Conservation (phyloP, 1,140 invertebrate species). For the Riptortus pedestris region DNA sequence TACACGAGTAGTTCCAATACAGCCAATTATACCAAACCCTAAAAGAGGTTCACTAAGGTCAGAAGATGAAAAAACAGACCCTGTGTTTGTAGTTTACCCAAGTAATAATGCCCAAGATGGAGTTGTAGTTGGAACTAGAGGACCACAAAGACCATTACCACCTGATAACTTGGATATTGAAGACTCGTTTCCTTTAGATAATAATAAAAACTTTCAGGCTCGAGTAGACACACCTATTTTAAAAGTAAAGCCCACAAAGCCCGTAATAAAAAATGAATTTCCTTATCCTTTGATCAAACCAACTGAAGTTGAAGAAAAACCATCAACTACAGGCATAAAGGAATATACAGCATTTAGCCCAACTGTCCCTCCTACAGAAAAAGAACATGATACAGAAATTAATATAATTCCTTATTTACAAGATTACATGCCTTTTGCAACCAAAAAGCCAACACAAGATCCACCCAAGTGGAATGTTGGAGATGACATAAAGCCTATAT, state of each 20-base stretch:
- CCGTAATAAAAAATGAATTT: slow-evolving; percentile 33
- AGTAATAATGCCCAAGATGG: slow-evolving; percentile 36
- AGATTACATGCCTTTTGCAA: slow-evolving; percentile 41
- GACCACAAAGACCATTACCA: slow-evolving; percentile 44
- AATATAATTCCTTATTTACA: slow-evolving; percentile 42
- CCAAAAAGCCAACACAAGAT: slow-evolving; percentile 34
- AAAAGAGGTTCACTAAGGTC: not conserved
- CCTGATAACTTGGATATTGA: slow-evolving; percentile 40
- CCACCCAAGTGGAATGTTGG: slow-evolving; percentile 17
- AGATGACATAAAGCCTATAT: slow-evolving; percentile 28
- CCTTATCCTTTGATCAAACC: slow-evolving; percentile 33
- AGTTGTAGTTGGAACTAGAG: slow-evolving; percentile 45
- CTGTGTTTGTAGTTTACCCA: slow-evolving; percentile 54
- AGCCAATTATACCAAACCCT: slow-evolving; percentile 32
- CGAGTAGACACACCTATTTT: slow-evolving; percentile 39
- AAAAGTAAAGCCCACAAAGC: slow-evolving; percentile 39
- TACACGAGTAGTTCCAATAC: slow-evolving; percentile 47
- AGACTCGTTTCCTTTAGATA: slow-evolving; percentile 39
- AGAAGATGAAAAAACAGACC: slow-evolving; percentile 31
- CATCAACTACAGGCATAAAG: slow-evolving; percentile 24
- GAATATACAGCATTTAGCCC: slow-evolving; percentile 33
- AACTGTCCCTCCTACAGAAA: slow-evolving; percentile 30
- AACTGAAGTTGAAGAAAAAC: slow-evolving; percentile 24
- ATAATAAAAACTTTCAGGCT: slow-evolving; percentile 41
- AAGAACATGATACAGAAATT: slow-evolving; percentile 31